Conservation (phyloP, 2,797 vertebrate genomes). For the Lycodopsis pacificus region DNA sequence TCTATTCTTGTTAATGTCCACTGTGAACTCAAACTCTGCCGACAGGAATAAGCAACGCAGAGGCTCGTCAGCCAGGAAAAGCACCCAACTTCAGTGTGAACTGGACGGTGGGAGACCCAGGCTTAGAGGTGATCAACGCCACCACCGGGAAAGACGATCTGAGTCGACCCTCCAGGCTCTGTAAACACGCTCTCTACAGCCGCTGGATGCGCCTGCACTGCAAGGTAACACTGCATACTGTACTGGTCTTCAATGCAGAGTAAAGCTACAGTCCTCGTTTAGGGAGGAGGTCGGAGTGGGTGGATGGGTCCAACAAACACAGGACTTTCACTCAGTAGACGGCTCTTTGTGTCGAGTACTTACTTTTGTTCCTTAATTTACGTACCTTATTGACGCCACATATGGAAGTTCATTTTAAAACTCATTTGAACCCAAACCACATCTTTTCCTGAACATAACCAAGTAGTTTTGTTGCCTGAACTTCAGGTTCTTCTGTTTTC, state of each 20-base stretch:
- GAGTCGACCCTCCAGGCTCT: constrained; percentile 91
- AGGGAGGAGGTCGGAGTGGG: too few relatives aligned
- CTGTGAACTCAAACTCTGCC: background rate
- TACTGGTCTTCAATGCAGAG: background rate
- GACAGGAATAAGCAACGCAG: constrained; percentile 93
- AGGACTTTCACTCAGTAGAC: too few relatives aligned
- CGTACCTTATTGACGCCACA: background rate
- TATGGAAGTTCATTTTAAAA: too few relatives aligned
- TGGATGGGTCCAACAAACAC: background rate
- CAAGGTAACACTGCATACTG: constrained; percentile 85
- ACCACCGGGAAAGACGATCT: constrained; percentile 94
- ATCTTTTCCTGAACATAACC: too few relatives aligned
- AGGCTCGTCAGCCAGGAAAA: constrained; percentile 94
- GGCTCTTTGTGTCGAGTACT: too few relatives aligned
- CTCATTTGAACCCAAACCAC: too few relatives aligned
- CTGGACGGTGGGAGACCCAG: constrained; percentile 91
- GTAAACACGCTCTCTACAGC: constrained; percentile 91
- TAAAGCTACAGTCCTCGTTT: too few relatives aligned
- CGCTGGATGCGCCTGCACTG: constrained; percentile 90
- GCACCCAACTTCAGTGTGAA: constrained; percentile 96
- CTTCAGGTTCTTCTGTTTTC: too few relatives aligned
- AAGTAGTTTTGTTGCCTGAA: too few relatives aligned
- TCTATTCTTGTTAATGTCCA: background rate
- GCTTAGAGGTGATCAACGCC: constrained; percentile 91
- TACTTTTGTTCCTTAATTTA: background rate